Conservation (phyloP, 2,113 vertebrate species). For the Petromus typicus region DNA sequence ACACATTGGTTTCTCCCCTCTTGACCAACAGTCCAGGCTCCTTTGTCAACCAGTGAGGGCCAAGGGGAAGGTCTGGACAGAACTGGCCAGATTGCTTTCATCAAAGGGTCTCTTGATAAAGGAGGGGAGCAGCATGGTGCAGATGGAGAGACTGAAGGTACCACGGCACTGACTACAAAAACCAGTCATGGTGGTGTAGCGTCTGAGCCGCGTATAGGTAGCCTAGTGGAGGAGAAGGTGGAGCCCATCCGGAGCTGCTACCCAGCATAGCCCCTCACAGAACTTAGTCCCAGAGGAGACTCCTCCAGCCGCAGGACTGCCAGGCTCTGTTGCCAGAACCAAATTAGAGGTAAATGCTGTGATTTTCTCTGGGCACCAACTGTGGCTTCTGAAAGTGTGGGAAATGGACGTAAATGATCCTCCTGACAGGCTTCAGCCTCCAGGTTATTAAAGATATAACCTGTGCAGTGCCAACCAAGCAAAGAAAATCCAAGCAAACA, state of each 20-base stretch:
- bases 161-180: slow-evolving; percentile 77
- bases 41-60: slow-evolving; percentile 86
- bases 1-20: slow-evolving; percentile 88
- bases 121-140: slow-evolving; percentile 87
- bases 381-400: no score
- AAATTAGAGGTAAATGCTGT: not conserved
- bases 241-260: slow-evolving; percentile 81
- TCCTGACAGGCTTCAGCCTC: slow-evolving; percentile 30
- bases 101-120: slow-evolving; percentile 89
- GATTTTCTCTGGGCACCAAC: no score
- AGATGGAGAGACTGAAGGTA: slow-evolving; percentile 86
- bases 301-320: slow-evolving; percentile 84
- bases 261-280: slow-evolving; percentile 87
- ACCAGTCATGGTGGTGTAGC: slow-evolving; percentile 70
- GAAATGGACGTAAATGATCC: no score
- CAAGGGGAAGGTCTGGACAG: slow-evolving; percentile 91
- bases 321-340: slow-evolving; percentile 87
- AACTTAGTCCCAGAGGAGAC: slow-evolving; percentile 87
- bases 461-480: slow-evolving; percentile 96
- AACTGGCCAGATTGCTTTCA: slow-evolving; percentile 88
- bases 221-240: slow-evolving; percentile 81
- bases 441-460: slow-evolving; percentile 89
- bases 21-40: slow-evolving; percentile 91
- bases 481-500: slow-evolving; percentile 98
- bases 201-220: slow-evolving; percentile 72